Conservation (phyloP, 2,113 vertebrate species). For the Amphiprion percula region DNA sequence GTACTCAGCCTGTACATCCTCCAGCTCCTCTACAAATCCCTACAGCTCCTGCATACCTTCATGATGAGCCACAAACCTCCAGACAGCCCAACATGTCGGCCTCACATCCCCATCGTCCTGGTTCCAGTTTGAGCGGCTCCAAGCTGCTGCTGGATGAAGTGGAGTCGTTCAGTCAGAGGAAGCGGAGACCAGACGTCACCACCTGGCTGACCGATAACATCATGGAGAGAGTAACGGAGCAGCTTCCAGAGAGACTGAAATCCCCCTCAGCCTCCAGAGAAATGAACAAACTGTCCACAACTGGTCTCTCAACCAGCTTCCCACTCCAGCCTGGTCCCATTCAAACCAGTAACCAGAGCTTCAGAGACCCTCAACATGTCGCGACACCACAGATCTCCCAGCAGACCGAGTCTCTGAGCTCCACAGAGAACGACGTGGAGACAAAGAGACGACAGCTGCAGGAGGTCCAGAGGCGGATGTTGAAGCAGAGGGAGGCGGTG, state of each 20-base stretch:
- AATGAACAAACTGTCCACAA: neutral
- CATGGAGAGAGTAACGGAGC: constrained; percentile 56
- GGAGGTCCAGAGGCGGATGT: constrained; percentile 3
- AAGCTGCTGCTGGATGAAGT: neutral
- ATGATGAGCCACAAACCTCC: neutral
- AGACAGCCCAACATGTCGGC: neutral
- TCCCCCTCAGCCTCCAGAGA: neutral
- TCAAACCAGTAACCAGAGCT: neutral
- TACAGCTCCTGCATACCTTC: neutral
- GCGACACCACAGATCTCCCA: neutral
- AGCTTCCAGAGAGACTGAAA: constrained; percentile 43
- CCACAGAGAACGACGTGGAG: constrained; percentile 6
- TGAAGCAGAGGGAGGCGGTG: constrained; percentile 15
- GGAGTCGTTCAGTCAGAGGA: neutral
- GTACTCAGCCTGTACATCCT: neutral
- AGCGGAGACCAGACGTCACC: neutral
- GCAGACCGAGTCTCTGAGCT: neutral
- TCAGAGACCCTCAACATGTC: neutral
- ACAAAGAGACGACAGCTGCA: constrained; percentile 34
- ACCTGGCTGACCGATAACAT: constrained; percentile 46
- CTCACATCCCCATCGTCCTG: neutral
- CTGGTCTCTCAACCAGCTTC: neutral
- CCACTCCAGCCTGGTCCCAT: constrained; percentile 11
- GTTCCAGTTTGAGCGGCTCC: constrained; percentile 2
- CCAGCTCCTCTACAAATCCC: neutral